A percentile compares a stretch with the other conserved stretches of the same genome.
Conservation (phyloP, 2,797 vertebrate genomes). For the Labeo calbasu region DNA sequence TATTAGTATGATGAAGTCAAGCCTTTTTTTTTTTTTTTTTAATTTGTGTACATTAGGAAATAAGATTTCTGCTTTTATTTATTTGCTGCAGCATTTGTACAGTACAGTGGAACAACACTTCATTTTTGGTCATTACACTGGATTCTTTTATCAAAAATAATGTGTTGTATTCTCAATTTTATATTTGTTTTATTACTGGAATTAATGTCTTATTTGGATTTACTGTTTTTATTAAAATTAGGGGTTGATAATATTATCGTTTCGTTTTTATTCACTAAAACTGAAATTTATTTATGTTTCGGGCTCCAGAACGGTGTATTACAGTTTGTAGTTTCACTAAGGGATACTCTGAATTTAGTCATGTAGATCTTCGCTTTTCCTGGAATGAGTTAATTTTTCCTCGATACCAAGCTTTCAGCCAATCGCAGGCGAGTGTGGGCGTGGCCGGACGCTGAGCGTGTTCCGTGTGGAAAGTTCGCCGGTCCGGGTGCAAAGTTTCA, state of each 20-base stretch:
- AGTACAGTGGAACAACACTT: constrained; percentile 5
- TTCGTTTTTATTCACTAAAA: neutral
- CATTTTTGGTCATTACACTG: constrained; percentile 3
- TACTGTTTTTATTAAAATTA: neutral
- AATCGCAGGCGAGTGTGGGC: constrained; percentile 63
- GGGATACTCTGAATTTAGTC: neutral
- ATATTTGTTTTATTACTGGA: neutral
- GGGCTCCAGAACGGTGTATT: neutral
- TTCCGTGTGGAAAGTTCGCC: constrained; percentile 97
- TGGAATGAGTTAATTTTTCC: neutral
- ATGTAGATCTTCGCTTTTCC: neutral
- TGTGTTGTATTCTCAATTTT: constrained; percentile 2
- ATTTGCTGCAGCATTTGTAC: constrained; percentile 12
- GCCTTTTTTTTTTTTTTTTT: neutral
- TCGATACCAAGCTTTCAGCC: constrained; percentile 24
- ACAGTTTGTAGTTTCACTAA: neutral
- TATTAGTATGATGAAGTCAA: neutral
- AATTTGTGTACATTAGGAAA: constrained; percentile 11
- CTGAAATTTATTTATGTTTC: neutral
- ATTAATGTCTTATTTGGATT: neutral
- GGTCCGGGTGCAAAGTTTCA: constrained; percentile 98
- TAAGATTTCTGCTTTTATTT: constrained; percentile 11
- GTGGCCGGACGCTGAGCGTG: constrained; percentile 60
- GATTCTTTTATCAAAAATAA: neutral
- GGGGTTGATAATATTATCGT: neutral